Evolutionary conservation across 2,113 vertebrate genomes (phyloP).

Genomic region (Nerophis ophidion): DNA sequence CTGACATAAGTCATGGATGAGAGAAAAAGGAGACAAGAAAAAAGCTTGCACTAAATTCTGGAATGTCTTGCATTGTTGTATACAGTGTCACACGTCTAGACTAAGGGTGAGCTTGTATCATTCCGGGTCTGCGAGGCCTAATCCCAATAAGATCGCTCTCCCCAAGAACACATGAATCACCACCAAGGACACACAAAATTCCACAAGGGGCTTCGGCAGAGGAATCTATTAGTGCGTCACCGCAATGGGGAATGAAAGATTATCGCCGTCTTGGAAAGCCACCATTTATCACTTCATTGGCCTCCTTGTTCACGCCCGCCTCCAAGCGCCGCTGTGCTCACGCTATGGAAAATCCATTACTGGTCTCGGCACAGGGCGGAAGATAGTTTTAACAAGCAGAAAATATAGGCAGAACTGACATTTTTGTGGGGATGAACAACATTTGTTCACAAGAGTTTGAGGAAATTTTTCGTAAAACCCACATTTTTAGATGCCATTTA

Average conservation of each 20-base stretch:
- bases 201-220: neutral
- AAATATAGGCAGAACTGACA: neutral
- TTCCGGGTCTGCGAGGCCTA: constrained; percentile 2
- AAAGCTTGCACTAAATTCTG: no score
- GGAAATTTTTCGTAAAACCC: no score
- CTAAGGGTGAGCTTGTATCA: constrained; percentile 9
- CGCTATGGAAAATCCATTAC: constrained; percentile 39
- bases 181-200: neutral
- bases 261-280: constrained; percentile 21
- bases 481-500: no score
- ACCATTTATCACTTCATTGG: constrained; percentile 53
- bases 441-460: neutral
- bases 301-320: constrained; percentile 33
- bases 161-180: neutral
- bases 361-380: constrained; percentile 12
- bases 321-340: constrained; percentile 34
- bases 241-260: constrained; percentile 18
- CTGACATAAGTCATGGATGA: neutral
- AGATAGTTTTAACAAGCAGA: constrained; percentile 10
- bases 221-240: constrained; percentile 22
- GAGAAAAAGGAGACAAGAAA: no score
- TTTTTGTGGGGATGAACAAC: neutral
- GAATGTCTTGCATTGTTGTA: neutral
- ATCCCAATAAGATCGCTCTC: constrained; percentile 7
- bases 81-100: neutral